These are phyloP conservation scores for Parapsyche elsis DNA, from an alignment of 1,140 invertebrate genomes.

Conservation along the genomic window DNA sequence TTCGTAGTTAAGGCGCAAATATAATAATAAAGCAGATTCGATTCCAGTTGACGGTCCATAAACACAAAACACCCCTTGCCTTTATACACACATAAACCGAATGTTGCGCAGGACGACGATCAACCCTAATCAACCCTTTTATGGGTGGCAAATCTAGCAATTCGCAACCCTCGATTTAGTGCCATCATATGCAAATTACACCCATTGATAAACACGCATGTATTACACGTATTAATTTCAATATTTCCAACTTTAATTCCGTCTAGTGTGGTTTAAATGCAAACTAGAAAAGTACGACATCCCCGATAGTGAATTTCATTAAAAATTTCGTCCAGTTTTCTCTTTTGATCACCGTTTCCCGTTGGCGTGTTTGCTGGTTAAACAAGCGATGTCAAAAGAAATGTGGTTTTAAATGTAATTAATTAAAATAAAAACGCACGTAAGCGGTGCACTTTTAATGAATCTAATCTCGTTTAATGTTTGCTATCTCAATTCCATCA, in stretches of 20 bases:
- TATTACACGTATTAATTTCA: too few relatives aligned
- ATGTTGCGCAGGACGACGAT: neutral
- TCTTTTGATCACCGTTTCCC: neutral
- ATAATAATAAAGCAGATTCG: slow-evolving; percentile 38
- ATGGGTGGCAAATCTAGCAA: too few relatives aligned
- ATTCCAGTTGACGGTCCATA: slow-evolving; percentile 42
- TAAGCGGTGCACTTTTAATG: too few relatives aligned
- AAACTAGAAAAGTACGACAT: neutral
- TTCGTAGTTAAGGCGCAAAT: slow-evolving; percentile 6
- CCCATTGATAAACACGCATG: too few relatives aligned
- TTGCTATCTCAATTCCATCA: too few relatives aligned
- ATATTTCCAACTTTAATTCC: neutral
- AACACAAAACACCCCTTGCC: slow-evolving; percentile 32
- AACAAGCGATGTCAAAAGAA: neutral
- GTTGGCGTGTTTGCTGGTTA: slow-evolving; percentile 23
- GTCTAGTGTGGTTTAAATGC: neutral
- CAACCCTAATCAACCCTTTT: too few relatives aligned
- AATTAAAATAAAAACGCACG: neutral
- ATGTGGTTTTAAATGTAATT: neutral
- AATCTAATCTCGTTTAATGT: too few relatives aligned
- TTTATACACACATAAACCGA: slow-evolving; percentile 25
- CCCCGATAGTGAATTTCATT: slow-evolving; percentile 10
- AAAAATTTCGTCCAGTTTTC: slow-evolving; percentile 14
- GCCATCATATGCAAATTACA: too few relatives aligned
- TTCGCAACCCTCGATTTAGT: too few relatives aligned